Evolutionary conservation across 2,797 vertebrate species (phyloP).

Genomic region (Xenopus petersii): DNA sequence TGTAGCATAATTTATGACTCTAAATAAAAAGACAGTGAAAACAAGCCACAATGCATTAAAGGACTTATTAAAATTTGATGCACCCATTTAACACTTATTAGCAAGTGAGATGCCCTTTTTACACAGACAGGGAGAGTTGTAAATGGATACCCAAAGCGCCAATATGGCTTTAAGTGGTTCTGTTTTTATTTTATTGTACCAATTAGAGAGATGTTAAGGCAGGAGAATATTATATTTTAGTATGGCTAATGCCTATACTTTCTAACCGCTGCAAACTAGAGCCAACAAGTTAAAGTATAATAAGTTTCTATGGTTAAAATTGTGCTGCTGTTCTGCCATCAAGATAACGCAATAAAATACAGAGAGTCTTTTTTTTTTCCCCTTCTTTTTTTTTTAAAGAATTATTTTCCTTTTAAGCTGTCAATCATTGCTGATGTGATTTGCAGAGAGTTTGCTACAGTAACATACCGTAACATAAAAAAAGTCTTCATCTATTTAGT

Average conservation of each 20-base stretch:
- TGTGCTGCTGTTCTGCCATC: not conserved
- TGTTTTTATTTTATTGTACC: constrained; percentile 62
- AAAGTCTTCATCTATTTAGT: constrained; percentile 22
- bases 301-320: constrained; percentile 19
- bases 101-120: constrained; percentile 61
- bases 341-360: not conserved
- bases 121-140: constrained; percentile 53
- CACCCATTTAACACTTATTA: constrained; percentile 75
- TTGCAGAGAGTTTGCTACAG: not conserved
- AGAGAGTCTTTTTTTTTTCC: not conserved
- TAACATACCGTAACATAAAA: not conserved
- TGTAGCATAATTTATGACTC: constrained; percentile 34
- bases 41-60: constrained; percentile 63
- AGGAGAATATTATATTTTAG: constrained; percentile 22
- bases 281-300: constrained; percentile 30
- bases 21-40: constrained; percentile 36
- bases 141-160: constrained; percentile 59
- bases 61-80: constrained; percentile 75
- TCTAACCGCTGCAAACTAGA: constrained; percentile 29
- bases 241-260: constrained; percentile 23
- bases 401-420: not conserved
- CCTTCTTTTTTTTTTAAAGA: too few relatives aligned
- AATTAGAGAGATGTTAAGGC: constrained; percentile 56
- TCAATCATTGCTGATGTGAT: not conserved
- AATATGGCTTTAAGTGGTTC: constrained; percentile 62